phyloP scores from a whole-genome alignment of 2,113 vertebrate genomes.

The Scytalopus superciliaris region DNA sequence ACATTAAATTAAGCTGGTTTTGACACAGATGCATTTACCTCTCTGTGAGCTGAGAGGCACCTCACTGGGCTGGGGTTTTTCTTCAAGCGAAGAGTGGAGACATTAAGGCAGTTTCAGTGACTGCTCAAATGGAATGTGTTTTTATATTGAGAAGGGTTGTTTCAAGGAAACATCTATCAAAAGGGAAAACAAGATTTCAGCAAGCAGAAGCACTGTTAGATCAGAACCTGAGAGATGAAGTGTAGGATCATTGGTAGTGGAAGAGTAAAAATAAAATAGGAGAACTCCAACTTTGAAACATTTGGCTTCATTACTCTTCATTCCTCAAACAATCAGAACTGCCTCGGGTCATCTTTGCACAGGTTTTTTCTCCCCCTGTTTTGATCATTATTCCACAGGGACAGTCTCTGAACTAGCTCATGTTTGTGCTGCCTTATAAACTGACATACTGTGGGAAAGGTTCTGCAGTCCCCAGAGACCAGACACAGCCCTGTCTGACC shows the following conservation, averaged over 20 bases:
- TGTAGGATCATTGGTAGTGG: neutral
- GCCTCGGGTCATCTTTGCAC: neutral
- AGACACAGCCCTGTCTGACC: neutral
- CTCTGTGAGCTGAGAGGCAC: neutral
- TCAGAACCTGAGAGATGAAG: neutral
- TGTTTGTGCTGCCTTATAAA: neutral
- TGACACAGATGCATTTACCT: conserved; percentile 31
- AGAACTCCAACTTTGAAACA: conserved; percentile 29
- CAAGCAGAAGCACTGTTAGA: neutral
- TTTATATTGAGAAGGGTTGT: conserved; percentile 27
- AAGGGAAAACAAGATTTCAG: conserved; percentile 3
- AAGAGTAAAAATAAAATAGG: conserved; percentile 23
- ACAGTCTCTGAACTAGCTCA: neutral
- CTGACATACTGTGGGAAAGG: neutral
- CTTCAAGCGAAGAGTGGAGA: conserved; percentile 8
- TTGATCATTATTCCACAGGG: neutral
- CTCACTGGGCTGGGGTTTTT: neutral
- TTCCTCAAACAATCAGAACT: conserved; percentile 7
- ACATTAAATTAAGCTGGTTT: neutral
- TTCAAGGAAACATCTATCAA: conserved; percentile 53
- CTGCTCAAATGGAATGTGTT: conserved; percentile 34
- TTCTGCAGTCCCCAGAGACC: neutral
- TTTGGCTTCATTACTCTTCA: conserved; percentile 38
- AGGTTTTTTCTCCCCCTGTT: neutral
- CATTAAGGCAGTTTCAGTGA: conserved; percentile 10